phyloP scores from a whole-genome alignment of 2,797 vertebrate genomes.

The Neoniphon sammara region DNA sequence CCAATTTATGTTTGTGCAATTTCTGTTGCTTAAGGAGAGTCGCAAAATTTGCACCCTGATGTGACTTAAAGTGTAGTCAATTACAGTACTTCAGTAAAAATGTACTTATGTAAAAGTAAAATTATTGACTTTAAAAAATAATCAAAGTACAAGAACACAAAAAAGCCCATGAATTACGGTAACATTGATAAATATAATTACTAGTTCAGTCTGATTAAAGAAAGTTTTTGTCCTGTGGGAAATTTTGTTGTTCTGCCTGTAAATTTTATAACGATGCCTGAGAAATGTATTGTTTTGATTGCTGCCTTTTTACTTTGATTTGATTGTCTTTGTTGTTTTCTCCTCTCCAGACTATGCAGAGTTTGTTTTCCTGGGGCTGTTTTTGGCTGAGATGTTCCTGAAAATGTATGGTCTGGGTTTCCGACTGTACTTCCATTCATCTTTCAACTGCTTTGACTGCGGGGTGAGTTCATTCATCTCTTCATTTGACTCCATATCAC shows the following conservation, averaged over 20 bases:
- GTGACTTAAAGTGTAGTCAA: no score
- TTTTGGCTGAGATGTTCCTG: constrained; percentile 97
- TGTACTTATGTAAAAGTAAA: no score
- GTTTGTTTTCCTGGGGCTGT: constrained; percentile 97
- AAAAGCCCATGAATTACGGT: no score
- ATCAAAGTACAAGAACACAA: no score
- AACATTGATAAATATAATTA: no score
- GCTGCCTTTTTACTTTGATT: constrained; percentile 11
- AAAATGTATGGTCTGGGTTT: constrained; percentile 99
- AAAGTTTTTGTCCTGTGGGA: no score
- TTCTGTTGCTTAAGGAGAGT: no score
- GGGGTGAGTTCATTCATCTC: constrained; percentile 85
- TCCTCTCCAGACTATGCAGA: constrained; percentile 96
- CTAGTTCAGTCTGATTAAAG: not conserved
- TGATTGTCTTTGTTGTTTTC: constrained; percentile 29
- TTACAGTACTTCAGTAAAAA: no score
- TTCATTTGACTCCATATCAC: constrained; percentile 16
- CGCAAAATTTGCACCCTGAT: no score
- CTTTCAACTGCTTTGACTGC: constrained; percentile 99
- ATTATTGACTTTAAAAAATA: no score
- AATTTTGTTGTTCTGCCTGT: not conserved
- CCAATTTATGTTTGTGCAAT: no score
- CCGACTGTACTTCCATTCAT: constrained; percentile 98
- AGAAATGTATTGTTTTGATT: constrained; percentile 16
- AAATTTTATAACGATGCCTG: not conserved